Conservation (phyloP, 2,888 invertebrate genomes). For the Hoplodrina blanda region DNA sequence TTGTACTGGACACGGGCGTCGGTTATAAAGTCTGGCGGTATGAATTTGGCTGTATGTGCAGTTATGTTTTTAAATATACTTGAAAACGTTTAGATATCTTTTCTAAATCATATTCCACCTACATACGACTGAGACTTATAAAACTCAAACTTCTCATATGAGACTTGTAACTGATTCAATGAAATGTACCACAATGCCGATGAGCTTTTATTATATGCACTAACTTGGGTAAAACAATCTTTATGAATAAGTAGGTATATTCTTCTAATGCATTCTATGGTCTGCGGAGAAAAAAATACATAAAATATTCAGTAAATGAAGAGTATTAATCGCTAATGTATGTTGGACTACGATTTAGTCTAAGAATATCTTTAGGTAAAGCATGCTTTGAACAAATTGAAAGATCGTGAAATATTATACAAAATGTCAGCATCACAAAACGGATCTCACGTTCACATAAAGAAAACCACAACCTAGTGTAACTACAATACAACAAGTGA, state of each 20-base stretch:
- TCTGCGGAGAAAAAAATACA: too few species aligned
- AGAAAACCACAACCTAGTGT: constrained; percentile 14
- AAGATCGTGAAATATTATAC: constrained; percentile 5
- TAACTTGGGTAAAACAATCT: background rate
- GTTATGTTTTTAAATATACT: background rate
- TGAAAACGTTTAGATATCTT: background rate
- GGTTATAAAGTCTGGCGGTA: constrained; percentile 11
- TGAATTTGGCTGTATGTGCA: background rate
- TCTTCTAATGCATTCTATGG: background rate
- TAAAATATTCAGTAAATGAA: background rate
- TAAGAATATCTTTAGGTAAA: background rate
- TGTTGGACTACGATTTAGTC: too few species aligned
- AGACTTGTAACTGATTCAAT: background rate
- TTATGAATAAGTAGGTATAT: background rate
- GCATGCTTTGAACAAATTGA: background rate
- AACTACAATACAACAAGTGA: constrained; percentile 42
- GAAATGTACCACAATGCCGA: background rate
- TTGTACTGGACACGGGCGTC: constrained; percentile 47
- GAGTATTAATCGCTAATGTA: background rate
- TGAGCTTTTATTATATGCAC: background rate
- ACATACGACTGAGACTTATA: too few species aligned
- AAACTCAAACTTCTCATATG: too few species aligned
- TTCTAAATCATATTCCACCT: too few species aligned
- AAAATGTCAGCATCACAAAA: constrained; percentile 38
- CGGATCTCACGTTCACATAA: constrained; percentile 36